A percentile compares a stretch with the other conserved stretches of the same genome.
Conservation (phyloP, 2,113 vertebrate genomes). For the Antidorcas marsupialis region DNA sequence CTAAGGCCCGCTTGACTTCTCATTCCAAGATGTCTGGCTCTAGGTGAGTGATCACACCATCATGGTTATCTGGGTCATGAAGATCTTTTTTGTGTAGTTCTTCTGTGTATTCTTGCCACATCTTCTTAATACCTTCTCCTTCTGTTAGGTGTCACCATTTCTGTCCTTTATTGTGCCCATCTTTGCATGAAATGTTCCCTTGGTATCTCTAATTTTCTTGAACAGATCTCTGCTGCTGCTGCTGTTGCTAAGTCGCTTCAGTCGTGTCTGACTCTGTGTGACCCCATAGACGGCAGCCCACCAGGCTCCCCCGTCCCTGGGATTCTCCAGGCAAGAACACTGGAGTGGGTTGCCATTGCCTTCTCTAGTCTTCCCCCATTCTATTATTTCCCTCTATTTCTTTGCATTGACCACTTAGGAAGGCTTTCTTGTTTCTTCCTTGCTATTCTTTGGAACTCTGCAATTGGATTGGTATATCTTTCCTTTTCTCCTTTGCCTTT, state of each 20-base stretch:
- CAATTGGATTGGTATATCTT: neutral
- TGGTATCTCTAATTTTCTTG: neutral
- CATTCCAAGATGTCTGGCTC: neutral
- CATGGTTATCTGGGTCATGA: neutral
- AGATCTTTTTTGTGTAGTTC: neutral
- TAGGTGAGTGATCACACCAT: neutral
- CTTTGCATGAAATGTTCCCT: neutral
- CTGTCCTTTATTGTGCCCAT: neutral
- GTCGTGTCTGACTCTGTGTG: no score
- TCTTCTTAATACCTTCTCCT: neutral
- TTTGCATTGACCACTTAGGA: neutral
- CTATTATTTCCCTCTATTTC: neutral
- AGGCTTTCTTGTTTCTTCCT: neutral
- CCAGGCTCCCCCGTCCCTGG: no score
- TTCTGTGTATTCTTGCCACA: neutral
- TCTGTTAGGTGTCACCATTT: neutral
- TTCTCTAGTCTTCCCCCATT: neutral
- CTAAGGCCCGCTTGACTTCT: neutral
- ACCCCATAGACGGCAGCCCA: no score
- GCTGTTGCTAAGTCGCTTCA: no score
- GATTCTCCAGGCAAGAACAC: no score
- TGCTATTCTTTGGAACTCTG: neutral
- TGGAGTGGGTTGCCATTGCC: no score
- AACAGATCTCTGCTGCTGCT: neutral
- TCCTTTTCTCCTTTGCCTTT: neutral